Evolutionary conservation across 2,888 invertebrate species (phyloP), one percentile per base, ranked within the genome.

Genomic region (Cryptocephalus moraei): DNA sequence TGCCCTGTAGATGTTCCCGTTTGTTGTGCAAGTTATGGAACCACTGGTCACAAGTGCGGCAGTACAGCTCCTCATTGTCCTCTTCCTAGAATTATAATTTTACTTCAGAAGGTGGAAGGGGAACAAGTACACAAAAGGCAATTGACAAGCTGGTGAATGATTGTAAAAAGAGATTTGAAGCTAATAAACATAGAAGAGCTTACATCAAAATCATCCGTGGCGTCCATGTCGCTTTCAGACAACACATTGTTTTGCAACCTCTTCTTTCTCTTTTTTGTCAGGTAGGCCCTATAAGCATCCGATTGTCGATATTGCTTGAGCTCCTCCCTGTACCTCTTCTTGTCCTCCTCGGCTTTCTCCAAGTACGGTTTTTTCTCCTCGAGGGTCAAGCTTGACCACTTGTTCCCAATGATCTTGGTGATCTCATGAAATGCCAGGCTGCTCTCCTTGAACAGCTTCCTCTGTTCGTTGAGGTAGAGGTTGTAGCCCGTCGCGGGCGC

Each of bases 401-500:
- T 39, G 13, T 44, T 48, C 11, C 54, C 54, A 43, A 63, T 63
- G 46, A 77, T 67, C 62, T 77, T 77, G 1, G 79, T 78, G 33
- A 77, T 73, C 62, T 77, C 77, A 52, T 75, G 70, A 65, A 78
- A 78, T n/a, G 71, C 70, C 45, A 77, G 57, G 9, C 56, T 57
- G 46, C 65, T 70, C 48, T 75, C 73, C 56, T 76, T 77, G 52
- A 75, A 75, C 46, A 73, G 66, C 58, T 75, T 73, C 45, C 79
- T 62, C 57, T 76, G 71, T 55, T 77, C 76, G 53, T 77, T 75
- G 10, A 77, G 66, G 65, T 74, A 78, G 36, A 77, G 59, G 53
- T 76, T 75, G 61, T 78, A 78, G 58, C 77, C 78, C 38, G 78
- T 77, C 12, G 75, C 73, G 9, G 79, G 79, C 14, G 78, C 77